Conservation (phyloP, 2,797 vertebrate species). For the Oceanodroma leucorhoa region DNA sequence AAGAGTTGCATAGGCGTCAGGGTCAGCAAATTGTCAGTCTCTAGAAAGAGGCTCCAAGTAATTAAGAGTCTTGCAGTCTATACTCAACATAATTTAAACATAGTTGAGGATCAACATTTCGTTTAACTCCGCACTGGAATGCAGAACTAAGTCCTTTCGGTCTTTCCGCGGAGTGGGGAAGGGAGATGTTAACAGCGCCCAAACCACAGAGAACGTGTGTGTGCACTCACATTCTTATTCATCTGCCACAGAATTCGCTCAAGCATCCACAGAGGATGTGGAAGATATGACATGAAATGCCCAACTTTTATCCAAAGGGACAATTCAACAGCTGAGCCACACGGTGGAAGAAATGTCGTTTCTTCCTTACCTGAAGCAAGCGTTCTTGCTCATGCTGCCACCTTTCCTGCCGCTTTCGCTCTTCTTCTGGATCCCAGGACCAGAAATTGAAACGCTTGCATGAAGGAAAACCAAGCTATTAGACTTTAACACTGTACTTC, state of each 20-base stretch:
- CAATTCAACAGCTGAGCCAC: neutral
- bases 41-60: neutral
- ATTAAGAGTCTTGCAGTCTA: neutral
- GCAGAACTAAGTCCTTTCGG: neutral
- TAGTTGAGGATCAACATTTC: neutral
- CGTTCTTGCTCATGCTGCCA: constrained; percentile 97
- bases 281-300: neutral
- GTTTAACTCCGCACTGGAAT: neutral
- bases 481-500: constrained; percentile 70
- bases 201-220: neutral
- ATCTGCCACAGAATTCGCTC: neutral
- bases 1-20: neutral
- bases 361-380: constrained; percentile 88
- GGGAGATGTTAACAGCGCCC: neutral
- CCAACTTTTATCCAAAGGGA: neutral
- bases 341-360: neutral
- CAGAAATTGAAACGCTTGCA: constrained; percentile 85
- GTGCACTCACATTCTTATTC: neutral
- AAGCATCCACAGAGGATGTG: neutral
- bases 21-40: neutral
- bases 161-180: neutral
- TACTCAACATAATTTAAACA: neutral
- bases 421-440: constrained; percentile 96
- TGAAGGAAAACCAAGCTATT: constrained; percentile 77
- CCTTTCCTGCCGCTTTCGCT: constrained; percentile 91